A percentile compares a stretch with the other conserved stretches of the same genome.
These are phyloP conservation scores for Pachliopta kotzebuea DNA, from an alignment of 2,888 invertebrate genomes.

Conservation along the genomic window DNA sequence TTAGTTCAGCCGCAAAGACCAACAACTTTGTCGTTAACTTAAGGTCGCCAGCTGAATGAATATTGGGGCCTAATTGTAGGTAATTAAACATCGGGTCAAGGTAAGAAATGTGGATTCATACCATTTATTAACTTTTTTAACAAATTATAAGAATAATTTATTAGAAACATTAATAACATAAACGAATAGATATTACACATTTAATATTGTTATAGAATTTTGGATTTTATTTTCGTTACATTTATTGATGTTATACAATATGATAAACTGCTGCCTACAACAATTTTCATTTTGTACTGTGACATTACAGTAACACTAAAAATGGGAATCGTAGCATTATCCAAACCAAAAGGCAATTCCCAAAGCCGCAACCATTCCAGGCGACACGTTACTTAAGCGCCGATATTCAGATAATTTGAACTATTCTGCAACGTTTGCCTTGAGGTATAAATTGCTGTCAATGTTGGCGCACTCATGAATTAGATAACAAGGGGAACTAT, in stretches of 20 bases:
- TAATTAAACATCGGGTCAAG: neutral
- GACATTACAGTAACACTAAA: too few relatives aligned
- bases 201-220: too few relatives aligned
- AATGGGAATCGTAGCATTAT: neutral
- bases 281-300: neutral
- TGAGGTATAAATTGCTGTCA: slow-evolving; percentile 27
- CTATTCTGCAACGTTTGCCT: slow-evolving; percentile 28
- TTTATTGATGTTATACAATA: neutral
- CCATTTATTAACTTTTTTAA: neutral
- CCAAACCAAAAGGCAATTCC: slow-evolving; percentile 1
- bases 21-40: slow-evolving; percentile 3
- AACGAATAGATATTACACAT: too few relatives aligned
- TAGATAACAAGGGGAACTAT: slow-evolving; percentile 18
- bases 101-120: neutral
- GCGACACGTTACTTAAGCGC: slow-evolving; percentile 19
- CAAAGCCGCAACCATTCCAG: slow-evolving; percentile 24
- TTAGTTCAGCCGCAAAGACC: neutral
- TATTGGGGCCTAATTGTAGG: neutral
- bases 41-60: neutral
- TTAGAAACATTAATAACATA: too few relatives aligned
- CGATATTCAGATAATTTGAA: slow-evolving; percentile 27
- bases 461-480: slow-evolving; percentile 15
- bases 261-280: neutral
- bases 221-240: too few relatives aligned
- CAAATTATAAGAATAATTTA: neutral